Conservation (phyloP, 2,797 vertebrate genomes). For the Centropyge bicolor region DNA sequence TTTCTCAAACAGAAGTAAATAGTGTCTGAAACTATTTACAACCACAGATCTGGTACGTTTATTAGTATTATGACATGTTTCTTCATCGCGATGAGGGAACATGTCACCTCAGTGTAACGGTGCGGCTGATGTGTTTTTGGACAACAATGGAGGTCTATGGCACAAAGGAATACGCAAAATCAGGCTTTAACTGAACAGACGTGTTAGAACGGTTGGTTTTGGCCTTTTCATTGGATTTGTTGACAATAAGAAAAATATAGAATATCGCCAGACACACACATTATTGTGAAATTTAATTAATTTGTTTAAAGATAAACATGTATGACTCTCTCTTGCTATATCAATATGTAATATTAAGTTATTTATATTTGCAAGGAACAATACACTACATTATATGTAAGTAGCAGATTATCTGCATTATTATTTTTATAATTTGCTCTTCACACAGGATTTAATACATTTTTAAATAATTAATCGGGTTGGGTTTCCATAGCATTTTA, state of each 20-base stretch:
- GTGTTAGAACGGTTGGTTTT: background rate
- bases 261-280: background rate
- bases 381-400: background rate
- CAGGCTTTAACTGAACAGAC: no score
- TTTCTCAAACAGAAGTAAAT: conserved; percentile 1
- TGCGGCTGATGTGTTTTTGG: background rate
- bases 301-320: background rate
- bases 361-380: background rate
- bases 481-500: background rate
- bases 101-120: background rate
- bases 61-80: background rate
- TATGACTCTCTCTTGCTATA: background rate
- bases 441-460: background rate
- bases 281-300: conserved; percentile 4
- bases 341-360: background rate
- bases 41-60: background rate
- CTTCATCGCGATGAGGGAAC: background rate
- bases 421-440: background rate
- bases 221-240: background rate
- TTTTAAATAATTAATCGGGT: background rate
- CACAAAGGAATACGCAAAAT: background rate
- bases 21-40: background rate
- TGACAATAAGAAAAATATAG: background rate
- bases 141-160: background rate
- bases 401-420: background rate